Conservation (phyloP, 2,888 invertebrate species). For the Drosophila meridiana region DNA sequence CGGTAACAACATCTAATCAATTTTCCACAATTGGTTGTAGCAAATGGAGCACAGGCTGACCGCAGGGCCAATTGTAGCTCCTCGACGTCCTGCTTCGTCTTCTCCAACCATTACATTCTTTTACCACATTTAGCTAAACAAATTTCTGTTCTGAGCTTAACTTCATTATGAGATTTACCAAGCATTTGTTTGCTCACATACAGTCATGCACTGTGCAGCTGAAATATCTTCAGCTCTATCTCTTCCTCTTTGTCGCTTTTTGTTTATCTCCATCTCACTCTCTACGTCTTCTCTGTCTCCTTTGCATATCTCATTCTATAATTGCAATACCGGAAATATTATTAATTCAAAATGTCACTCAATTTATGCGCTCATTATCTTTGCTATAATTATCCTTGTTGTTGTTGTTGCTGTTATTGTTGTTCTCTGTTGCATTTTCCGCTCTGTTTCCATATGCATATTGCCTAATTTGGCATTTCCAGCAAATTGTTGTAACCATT, state of each 20-base stretch:
- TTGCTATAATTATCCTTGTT: constrained; percentile 24
- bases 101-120: neutral
- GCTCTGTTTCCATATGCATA: constrained; percentile 34
- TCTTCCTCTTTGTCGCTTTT: neutral
- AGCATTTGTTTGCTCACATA: constrained; percentile 71
- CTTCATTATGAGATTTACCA: constrained; percentile 75
- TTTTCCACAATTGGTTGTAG: constrained; percentile 54
- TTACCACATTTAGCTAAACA: constrained; percentile 3
- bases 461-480: constrained; percentile 38
- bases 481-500: constrained; percentile 36
- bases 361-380: constrained; percentile 65
- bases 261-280: neutral
- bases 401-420: constrained; percentile 11
- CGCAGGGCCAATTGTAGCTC: constrained; percentile 38
- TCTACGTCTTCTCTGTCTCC: neutral
- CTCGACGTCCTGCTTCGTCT: neutral
- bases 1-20: constrained; percentile 67
- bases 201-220: constrained; percentile 39
- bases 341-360: constrained; percentile 74
- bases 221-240: neutral
- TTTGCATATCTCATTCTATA: constrained; percentile 28
- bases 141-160: constrained; percentile 39
- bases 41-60: constrained; percentile 55
- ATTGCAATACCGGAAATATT: constrained; percentile 68
- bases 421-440: constrained; percentile 22